These are phyloP conservation scores for Falcunculus frontatus DNA, from an alignment of 2,113 vertebrate species.

Conservation along the genomic window DNA sequence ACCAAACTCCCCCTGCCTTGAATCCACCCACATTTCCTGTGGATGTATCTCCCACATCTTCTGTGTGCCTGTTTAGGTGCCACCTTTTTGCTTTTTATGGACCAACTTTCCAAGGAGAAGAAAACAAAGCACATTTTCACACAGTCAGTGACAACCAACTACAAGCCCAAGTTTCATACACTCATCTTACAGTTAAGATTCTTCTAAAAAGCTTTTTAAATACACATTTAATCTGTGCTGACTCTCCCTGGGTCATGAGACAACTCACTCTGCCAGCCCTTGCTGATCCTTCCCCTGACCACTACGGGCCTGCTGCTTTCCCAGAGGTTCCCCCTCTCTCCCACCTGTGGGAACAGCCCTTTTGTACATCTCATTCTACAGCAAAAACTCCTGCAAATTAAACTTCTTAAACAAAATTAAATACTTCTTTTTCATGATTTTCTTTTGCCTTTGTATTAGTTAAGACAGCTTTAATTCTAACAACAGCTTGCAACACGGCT, in stretches of 20 bases:
- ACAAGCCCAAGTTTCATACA: not conserved
- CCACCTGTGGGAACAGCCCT: not conserved
- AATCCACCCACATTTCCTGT: not conserved
- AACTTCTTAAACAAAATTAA: not conserved
- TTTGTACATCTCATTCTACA: not conserved
- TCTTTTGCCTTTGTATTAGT: not conserved
- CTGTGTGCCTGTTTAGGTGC: not conserved
- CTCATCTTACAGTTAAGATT: not conserved
- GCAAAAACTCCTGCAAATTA: not conserved
- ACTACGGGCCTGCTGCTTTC: not conserved
- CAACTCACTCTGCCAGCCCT: not conserved
- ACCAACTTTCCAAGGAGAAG: not conserved
- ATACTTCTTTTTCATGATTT: not conserved
- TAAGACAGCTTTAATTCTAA: not conserved
- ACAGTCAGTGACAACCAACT: fast-evolving
- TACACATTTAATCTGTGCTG: not conserved
- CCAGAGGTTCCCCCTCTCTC: not conserved
- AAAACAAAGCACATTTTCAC: not conserved
- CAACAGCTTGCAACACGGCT: not conserved
- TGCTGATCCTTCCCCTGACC: not conserved
- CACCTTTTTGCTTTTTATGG: not conserved
- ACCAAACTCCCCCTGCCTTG: not conserved
- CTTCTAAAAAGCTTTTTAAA: not conserved
- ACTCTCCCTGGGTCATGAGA: not conserved
- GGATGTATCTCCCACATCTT: not conserved